These are phyloP conservation scores for Ooceraea biroi DNA, from an alignment of 1,140 invertebrate species.

Conservation along the genomic window DNA sequence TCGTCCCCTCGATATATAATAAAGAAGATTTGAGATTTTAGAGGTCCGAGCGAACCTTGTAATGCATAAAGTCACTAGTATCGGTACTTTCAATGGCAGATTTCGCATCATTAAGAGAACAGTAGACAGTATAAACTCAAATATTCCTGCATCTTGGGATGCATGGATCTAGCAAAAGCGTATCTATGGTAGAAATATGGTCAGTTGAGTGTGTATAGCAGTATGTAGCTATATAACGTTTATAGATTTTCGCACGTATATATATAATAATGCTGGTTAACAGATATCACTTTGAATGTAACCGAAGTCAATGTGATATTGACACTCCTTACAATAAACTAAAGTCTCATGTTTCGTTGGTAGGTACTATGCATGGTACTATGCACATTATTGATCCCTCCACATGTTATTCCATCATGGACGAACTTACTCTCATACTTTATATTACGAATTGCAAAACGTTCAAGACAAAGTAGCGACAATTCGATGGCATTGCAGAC, in stretches of 20 bases:
- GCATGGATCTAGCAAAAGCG: slow-evolving; percentile 28
- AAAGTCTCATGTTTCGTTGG: slow-evolving; percentile 9
- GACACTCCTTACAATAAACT: slow-evolving; percentile 9
- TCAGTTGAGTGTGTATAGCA: slow-evolving; percentile 20
- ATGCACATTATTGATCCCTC: slow-evolving; percentile 78
- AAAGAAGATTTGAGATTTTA: not conserved
- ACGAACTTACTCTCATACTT: slow-evolving; percentile 1
- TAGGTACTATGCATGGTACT: slow-evolving; percentile 32
- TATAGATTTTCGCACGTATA: slow-evolving; percentile 33
- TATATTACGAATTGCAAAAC: not conserved
- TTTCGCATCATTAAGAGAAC: not conserved
- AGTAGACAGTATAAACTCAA: not conserved
- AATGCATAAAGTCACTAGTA: not conserved
- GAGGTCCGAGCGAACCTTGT: slow-evolving; percentile 7
- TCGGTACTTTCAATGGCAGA: slow-evolving; percentile 6
- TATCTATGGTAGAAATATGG: slow-evolving; percentile 28
- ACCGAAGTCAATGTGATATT: slow-evolving; percentile 23
- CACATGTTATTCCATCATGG: slow-evolving; percentile 77
- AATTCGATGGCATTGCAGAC: slow-evolving; percentile 78
- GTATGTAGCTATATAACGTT: slow-evolving; percentile 30
- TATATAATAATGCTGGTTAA: slow-evolving; percentile 15
- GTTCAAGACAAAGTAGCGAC: slow-evolving; percentile 39
- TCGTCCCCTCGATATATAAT: not conserved
- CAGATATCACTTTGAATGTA: slow-evolving; percentile 1
- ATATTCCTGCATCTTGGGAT: slow-evolving; percentile 29